phyloP scores from a whole-genome alignment of 2,113 vertebrate species.

The Ochotona curzoniae region DNA sequence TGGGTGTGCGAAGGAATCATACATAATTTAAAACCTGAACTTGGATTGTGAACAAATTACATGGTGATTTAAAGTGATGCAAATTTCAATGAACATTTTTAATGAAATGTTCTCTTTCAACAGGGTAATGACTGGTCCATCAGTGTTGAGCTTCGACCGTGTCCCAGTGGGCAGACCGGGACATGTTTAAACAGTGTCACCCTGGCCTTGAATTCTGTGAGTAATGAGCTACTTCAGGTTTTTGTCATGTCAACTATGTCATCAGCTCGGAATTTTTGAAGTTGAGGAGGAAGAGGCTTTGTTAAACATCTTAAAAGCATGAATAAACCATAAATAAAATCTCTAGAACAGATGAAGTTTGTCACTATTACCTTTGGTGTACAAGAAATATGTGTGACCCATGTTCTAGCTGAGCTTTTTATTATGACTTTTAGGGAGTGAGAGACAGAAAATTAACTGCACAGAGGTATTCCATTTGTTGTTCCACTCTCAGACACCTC shows the following conservation, averaged over 20 bases:
- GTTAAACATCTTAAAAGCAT: no score
- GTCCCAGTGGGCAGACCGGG: slow-evolving; percentile 66
- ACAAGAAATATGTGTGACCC: no score
- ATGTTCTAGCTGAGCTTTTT: no score
- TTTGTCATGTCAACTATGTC: slow-evolving; percentile 22
- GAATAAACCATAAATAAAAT: no score
- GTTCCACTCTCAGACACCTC: no score
- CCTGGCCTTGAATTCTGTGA: slow-evolving; percentile 73
- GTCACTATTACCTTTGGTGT: no score
- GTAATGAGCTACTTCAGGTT: slow-evolving; percentile 42
- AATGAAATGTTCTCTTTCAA: slow-evolving; percentile 18
- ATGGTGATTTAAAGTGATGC: not conserved
- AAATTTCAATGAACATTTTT: not conserved
- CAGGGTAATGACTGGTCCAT: slow-evolving; percentile 76
- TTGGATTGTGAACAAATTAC: not conserved
- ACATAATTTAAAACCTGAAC: not conserved
- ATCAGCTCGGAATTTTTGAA: not conserved
- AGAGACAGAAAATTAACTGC: no score
- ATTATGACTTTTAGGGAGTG: no score
- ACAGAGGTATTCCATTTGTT: not conserved
- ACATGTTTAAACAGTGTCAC: slow-evolving; percentile 75
- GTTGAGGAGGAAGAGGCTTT: no score
- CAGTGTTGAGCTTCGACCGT: slow-evolving; percentile 70
- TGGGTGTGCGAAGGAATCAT: not conserved
- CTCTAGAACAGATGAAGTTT: no score